Conservation (phyloP, 2,113 vertebrate species). For the Oncorhynchus masou region DNA sequence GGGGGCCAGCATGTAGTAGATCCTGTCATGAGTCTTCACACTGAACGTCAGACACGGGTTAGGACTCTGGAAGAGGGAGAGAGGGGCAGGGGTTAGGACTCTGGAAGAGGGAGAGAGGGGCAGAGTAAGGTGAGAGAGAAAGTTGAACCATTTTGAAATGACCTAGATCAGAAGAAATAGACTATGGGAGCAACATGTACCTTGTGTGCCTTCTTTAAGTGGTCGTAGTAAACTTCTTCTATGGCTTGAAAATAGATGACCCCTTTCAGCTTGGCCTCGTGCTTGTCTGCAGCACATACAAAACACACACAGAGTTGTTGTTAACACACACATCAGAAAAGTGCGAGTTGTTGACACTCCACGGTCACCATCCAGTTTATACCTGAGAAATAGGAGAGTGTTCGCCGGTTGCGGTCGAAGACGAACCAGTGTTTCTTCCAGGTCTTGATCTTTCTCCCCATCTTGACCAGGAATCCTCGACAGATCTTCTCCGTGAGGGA, state of each 20-base stretch:
- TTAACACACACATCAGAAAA: not conserved
- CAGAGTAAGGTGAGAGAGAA: too few relatives aligned
- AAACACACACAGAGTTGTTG: not conserved
- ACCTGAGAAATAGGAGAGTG: constrained; percentile 93
- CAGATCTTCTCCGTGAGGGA: constrained; percentile 95
- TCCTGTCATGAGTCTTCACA: constrained; percentile 92
- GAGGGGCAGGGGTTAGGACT: too few relatives aligned
- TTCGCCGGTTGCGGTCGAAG: constrained; percentile 93
- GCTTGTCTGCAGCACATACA: constrained; percentile 83
- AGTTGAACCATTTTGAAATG: too few relatives aligned
- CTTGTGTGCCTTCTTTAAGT: constrained; percentile 97
- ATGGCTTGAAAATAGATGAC: constrained; percentile 99
- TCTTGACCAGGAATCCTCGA: constrained; percentile 92
- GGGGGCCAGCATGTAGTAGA: constrained; percentile 96
- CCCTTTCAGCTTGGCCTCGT: constrained; percentile 96
- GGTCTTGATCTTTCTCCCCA: constrained; percentile 98
- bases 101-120: too few relatives aligned
- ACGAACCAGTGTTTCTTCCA: constrained; percentile 98
- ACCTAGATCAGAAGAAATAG: constrained; percentile 1
- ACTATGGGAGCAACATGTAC: constrained; percentile 58
- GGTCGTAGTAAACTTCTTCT: constrained; percentile 97
- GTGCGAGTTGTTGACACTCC: not conserved
- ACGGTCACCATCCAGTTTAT: not conserved
- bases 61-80: constrained; percentile 50
- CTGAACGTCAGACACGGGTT: constrained; percentile 94